Evolutionary conservation across 2,888 invertebrate species (phyloP).

Genomic region (Synergus laeviventris): DNA sequence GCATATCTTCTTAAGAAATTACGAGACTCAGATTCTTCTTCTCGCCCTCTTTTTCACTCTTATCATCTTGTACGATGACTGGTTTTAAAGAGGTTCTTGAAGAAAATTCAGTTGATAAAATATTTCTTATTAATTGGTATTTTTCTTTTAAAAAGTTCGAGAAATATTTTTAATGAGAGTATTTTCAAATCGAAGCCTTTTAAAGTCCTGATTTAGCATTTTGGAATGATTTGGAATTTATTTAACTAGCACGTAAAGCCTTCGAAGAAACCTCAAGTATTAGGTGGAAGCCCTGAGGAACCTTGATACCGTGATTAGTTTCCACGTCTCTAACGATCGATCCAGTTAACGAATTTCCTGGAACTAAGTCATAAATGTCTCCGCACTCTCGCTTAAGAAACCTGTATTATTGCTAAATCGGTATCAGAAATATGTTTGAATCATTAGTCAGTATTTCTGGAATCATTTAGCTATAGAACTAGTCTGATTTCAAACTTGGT

Average conservation of each 20-base stretch:
- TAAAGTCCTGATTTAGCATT: not conserved
- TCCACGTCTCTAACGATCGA: slow-evolving; percentile 23
- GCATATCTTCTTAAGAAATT: not conserved
- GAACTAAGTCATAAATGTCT: not conserved
- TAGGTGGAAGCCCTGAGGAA: slow-evolving; percentile 25
- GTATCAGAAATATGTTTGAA: not conserved
- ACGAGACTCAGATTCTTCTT: not conserved
- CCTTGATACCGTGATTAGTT: slow-evolving; percentile 32
- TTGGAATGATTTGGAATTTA: slow-evolving; percentile 1
- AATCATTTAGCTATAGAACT: not conserved
- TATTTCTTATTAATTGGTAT: not conserved
- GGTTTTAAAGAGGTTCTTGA: not conserved
- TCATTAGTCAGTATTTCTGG: not conserved
- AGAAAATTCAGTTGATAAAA: not conserved
- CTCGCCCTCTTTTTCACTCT: not conserved
- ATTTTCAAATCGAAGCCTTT: not conserved
- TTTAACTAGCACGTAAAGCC: slow-evolving; percentile 10
- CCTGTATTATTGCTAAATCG: not conserved
- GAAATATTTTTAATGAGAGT: not conserved
- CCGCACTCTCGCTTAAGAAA: not conserved
- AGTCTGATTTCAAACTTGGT: too few species aligned
- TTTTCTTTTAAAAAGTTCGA: not conserved
- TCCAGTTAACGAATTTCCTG: slow-evolving; percentile 4
- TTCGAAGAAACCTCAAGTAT: slow-evolving; percentile 34
- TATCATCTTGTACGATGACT: not conserved